Percentiles rank a stretch among this genome's conserved stretches.
phyloP scores from a whole-genome alignment of 2,888 invertebrate genomes.

The Cantharis lateralis region DNA sequence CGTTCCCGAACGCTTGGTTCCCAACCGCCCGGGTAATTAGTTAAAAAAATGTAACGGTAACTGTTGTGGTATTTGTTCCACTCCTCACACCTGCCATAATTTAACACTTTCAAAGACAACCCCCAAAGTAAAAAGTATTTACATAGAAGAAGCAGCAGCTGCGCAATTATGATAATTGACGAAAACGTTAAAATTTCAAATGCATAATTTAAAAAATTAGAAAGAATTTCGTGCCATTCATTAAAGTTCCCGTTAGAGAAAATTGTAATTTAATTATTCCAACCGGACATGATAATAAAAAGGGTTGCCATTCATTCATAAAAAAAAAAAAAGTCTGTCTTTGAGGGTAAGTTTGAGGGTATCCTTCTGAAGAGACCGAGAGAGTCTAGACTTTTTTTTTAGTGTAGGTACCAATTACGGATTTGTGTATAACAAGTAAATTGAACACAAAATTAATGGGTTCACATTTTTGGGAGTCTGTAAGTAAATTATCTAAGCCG shows the following conservation, averaged over 20 bases:
- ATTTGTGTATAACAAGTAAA: background rate
- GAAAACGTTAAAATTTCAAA: background rate
- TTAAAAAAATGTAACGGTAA: background rate
- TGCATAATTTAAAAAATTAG: background rate
- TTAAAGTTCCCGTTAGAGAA: background rate
- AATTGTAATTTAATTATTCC: background rate
- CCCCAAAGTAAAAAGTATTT: background rate
- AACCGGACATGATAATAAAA: background rate
- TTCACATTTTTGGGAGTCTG: background rate
- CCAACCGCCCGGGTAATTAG: background rate
- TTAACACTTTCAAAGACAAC: background rate
- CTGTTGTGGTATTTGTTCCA: background rate
- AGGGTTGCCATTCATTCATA: background rate
- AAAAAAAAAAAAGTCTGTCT: background rate
- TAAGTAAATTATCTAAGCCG: conserved; percentile 5
- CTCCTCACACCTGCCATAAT: background rate
- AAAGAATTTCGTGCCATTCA: background rate
- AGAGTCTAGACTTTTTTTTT: too few species aligned
- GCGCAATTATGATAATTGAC: background rate
- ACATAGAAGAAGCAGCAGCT: background rate
- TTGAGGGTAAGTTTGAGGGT: too few species aligned
- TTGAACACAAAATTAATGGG: background rate
- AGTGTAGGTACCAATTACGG: too few species aligned
- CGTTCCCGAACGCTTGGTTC: conserved; percentile 13
- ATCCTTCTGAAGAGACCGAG: background rate